phyloP scores from a whole-genome alignment of 2,888 invertebrate genomes.

The Muscina levida region DNA sequence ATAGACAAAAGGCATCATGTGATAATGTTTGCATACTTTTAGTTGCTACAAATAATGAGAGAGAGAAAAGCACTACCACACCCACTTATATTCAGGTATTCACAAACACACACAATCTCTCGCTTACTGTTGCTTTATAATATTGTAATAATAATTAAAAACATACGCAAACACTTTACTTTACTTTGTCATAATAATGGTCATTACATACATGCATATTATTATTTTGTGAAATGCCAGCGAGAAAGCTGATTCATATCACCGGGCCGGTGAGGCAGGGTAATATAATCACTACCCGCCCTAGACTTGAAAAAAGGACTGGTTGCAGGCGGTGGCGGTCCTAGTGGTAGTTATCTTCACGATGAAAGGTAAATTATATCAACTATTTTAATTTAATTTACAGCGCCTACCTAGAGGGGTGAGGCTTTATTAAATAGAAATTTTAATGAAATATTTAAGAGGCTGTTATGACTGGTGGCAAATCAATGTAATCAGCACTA shows the following conservation, averaged over 20 bases:
- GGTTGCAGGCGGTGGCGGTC: not conserved
- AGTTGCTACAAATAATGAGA: conserved; percentile 33
- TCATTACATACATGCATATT: not conserved
- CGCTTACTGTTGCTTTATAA: not conserved
- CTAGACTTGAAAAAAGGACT: not conserved
- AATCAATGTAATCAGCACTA: no score
- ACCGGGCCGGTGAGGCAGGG: not conserved
- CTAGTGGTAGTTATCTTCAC: no score
- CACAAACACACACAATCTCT: no score
- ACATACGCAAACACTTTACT: conserved; percentile 55
- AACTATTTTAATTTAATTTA: conserved; percentile 19
- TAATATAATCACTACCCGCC: not conserved
- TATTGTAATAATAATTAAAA: conserved; percentile 63
- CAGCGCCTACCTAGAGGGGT: not conserved
- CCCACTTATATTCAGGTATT: not conserved
- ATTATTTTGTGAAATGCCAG: not conserved
- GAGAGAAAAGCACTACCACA: conserved; percentile 14
- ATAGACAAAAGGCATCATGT: conserved; percentile 33
- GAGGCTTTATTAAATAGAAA: no score
- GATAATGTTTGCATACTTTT: conserved; percentile 59
- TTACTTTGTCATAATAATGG: conserved; percentile 32
- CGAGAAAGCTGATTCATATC: not conserved
- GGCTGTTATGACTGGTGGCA: no score
- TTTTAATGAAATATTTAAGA: no score
- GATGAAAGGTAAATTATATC: conserved; percentile 5